Percentiles rank a stretch among this genome's conserved stretches.
These are phyloP conservation scores for Drosophila truncata DNA, from an alignment of 1,140 invertebrate genomes.

Conservation along the genomic window DNA sequence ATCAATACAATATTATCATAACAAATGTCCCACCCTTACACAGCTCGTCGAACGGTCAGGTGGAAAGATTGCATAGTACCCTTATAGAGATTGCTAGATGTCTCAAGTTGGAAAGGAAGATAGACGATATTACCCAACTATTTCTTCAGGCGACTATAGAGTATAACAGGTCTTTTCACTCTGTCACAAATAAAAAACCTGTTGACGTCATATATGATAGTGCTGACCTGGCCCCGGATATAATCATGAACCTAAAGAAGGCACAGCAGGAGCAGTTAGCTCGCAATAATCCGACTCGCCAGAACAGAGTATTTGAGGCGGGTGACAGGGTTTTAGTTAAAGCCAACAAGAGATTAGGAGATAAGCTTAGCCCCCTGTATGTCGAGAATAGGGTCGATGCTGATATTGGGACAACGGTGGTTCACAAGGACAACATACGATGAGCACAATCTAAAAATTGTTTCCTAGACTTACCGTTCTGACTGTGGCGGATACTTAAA, in stretches of 20 bases:
- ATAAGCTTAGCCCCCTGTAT: no score
- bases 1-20: not conserved
- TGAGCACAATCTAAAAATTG: not conserved
- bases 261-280: not conserved
- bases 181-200: not conserved
- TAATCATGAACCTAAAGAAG: not conserved
- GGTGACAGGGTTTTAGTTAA: no score
- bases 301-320: not conserved
- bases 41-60: not conserved
- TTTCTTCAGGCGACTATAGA: not conserved
- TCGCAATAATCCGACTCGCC: not conserved
- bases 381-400: no score
- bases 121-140: not conserved
- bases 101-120: not conserved
- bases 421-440: not conserved
- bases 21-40: conserved; percentile 11
- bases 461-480: not conserved
- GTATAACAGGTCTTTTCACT: not conserved
- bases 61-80: not conserved
- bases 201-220: not conserved
- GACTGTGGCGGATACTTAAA: not conserved
- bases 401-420: no score
- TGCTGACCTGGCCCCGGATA: not conserved
- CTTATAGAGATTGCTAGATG: not conserved
- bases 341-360: no score